Base-by-base conservation (phyloP, 1,140 invertebrate genomes). In the Drosophila rufa region DNA sequence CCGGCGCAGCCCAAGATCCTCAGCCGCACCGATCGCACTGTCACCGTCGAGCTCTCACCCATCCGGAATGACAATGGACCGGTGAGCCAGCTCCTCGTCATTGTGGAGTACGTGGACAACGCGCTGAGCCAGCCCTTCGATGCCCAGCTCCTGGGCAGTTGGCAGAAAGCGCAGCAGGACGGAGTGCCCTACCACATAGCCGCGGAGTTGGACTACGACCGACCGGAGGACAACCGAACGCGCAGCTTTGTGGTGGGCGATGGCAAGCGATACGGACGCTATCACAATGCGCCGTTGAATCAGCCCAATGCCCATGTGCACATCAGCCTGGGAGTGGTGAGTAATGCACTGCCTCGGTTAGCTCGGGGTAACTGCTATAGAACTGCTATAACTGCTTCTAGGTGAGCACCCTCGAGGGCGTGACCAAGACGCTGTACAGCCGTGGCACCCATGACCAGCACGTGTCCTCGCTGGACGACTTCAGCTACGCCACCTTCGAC, bases 141-240 rank as follows among this genome's bases (percentile, higher is more conserved):
- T 56, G 68, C 58, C 9, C 69, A 80, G 67, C 93, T 95, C 45
- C 91, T 94, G 17, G 94, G 95, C 22, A 94, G 95, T 80, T 96
- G 95, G 92, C 81, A 94, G 80, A 94, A 94, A 85, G 95, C 95
- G 3, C 92, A 91, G 58, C 93, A 93, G 73, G 94, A 95, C 75
- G 95, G 94, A 14, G 82, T 96, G 6, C 95, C 95, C 15, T 98
- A 97, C 91, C 98, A 98, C 79, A 95, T 98, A 36, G 95, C 97
- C 19, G 97, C 95, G 2, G 95, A 97, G 92, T 93, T 98, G 58
- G 77, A 91, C 50, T 92, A 92, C 30, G 81, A 92, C 38, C 67
- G 77, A 1, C 74, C 83, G 9, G 79, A 85, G 15, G 81, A 92
- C 47, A 92, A 92, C 48, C 75, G 80, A 67, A 94, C 93, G 67